These are phyloP conservation scores for Sigmodon hispidus DNA, from an alignment of 2,113 vertebrate genomes.

Conservation along the genomic window DNA sequence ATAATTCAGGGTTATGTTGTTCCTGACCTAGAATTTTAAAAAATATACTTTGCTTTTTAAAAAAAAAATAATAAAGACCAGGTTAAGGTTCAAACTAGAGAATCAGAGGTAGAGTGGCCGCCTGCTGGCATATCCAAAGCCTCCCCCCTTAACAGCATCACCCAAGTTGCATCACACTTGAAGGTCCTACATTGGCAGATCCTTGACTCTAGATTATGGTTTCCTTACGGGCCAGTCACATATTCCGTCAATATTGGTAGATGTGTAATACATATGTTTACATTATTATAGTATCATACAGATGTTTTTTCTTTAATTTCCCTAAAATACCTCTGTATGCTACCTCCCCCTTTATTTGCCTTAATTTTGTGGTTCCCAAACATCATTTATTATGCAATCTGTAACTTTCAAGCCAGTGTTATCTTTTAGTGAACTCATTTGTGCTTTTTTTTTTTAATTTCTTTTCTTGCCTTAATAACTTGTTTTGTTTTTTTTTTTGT, in stretches of 20 bases:
- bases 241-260: neutral
- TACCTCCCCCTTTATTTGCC: neutral
- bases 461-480: neutral
- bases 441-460: too few relatives aligned
- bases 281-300: neutral
- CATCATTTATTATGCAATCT: too few relatives aligned
- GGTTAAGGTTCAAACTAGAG: neutral
- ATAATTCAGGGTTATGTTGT: neutral
- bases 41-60: neutral
- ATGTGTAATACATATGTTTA: neutral
- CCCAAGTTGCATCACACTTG: too few relatives aligned
- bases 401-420: neutral
- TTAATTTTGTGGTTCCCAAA: neutral
- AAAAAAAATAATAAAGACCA: too few relatives aligned
- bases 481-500: too few relatives aligned
- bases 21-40: neutral
- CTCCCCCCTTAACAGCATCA: neutral
- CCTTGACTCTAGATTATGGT: accelerated
- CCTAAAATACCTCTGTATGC: neutral
- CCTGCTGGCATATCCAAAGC: too few relatives aligned
- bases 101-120: neutral
- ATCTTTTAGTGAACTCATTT: neutral
- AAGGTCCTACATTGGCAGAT: neutral
- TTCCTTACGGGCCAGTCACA: neutral
- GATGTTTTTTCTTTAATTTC: neutral